Evolutionary conservation across 1,140 invertebrate species (phyloP), one percentile per base, ranked within the genome.

Genomic region (Drosophila ambigua): DNA sequence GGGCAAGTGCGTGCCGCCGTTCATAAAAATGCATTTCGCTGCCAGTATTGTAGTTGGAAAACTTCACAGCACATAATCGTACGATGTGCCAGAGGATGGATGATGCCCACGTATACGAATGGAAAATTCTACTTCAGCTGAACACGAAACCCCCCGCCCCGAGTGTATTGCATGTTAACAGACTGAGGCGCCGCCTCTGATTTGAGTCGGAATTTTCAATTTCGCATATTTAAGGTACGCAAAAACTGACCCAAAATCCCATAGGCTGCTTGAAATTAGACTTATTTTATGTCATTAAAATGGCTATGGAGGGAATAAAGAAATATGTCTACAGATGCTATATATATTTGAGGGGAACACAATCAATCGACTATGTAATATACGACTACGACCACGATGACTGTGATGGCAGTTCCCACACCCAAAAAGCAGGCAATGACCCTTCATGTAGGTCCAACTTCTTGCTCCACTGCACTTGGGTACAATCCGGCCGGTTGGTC

Each of bases 111-210:
- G 23, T 24, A 2, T 24, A 46, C 67, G 51, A 57, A 46, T 43
- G 41, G 43, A 66, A 53, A 73, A 84, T 78, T 76, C 80, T 76
- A 79, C 62, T 73, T 83, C 68, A 83, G 80, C 62, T 78, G 82
- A 82, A 84, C 79, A 78, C 80, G 79, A 83, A 71, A 64, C 16
- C 16, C 9, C 16, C 35, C 35, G 68, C 9, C 16, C 35, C 35
- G 68, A 72, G 64, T 31, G 45, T 71, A 76, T 83, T 83, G 80
- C 80, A 83, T 83, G 80, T 69, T 59, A 54, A 45, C 54, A 58
- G 58, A 72, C 53, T 54, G 59, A 54, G 68, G 48, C 64, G 51
- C 41, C 43, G 53, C 46, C 71, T 79, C 35, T 72, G 58, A 68
- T 73, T 62, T 57, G 16, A 44, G 35, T 16, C 72, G 84, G 76